Evolutionary conservation across 2,888 invertebrate genomes (phyloP).

Genomic region (Scelioninae gen. 1): DNA sequence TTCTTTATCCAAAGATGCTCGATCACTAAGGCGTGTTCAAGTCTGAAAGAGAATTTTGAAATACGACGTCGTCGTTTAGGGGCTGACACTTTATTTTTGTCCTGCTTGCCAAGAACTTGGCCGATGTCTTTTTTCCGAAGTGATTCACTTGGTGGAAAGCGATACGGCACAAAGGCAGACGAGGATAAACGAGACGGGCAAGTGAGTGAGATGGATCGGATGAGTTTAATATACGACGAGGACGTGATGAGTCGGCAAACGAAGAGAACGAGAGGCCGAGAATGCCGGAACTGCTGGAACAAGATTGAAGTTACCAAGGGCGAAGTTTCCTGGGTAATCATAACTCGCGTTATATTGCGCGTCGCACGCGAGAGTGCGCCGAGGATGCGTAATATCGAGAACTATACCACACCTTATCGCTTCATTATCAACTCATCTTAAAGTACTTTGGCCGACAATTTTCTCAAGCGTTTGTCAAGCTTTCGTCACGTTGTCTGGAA

Average conservation of each 20-base stretch:
- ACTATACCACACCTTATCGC: constrained; percentile 61
- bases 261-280: constrained; percentile 44
- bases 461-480: constrained; percentile 61
- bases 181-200: constrained; percentile 40
- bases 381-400: constrained; percentile 65
- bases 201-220: constrained; percentile 33
- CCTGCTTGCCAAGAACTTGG: constrained; percentile 64
- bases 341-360: constrained; percentile 68
- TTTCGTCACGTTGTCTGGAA: constrained; percentile 47
- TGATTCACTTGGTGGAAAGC: constrained; percentile 62
- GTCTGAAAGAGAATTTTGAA: constrained; percentile 63
- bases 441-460: constrained; percentile 63
- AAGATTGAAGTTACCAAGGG: constrained; percentile 65
- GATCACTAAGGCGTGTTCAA: constrained; percentile 64
- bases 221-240: constrained; percentile 37
- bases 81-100: constrained; percentile 61
- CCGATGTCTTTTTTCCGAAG: constrained; percentile 60
- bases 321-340: constrained; percentile 69
- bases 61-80: constrained; percentile 65
- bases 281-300: constrained; percentile 57
- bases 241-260: constrained; percentile 45
- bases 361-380: constrained; percentile 57
- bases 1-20: constrained; percentile 57
- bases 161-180: constrained; percentile 60
- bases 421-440: constrained; percentile 70